Evolutionary conservation across 2,888 invertebrate genomes (phyloP), one percentile per base, ranked within the genome.

Genomic region (Apamea crenata): DNA sequence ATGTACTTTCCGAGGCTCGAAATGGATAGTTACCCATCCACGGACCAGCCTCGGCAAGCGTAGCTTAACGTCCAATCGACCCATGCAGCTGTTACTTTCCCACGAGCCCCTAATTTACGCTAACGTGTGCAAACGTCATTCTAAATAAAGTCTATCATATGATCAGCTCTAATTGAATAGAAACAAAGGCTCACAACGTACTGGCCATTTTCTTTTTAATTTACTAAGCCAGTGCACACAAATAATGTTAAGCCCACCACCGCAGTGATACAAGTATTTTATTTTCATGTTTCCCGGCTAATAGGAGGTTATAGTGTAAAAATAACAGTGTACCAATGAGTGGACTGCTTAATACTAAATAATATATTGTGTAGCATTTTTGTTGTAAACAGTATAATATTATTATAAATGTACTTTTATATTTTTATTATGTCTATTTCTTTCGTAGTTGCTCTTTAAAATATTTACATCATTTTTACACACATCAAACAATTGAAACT

Each of bases 241-340:
- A 81, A 80, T 81, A 85, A 85, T 83, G 74, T 65, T 71, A 74
- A 80, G 63, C 65, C 70, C 73, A 78, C 74, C 67, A 21, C 72
- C n/a, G 66, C 70, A 75, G 65, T 70, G 71, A 70, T 78, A 82
- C 56, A 75, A 81, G 82, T 87, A 87, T 87, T 82, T 85, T 77
- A 47, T 87, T 87, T 82, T 77, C 73, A 79, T 81, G 77, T 82
- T 74, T 63, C n/a, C 36, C 61, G 47, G 74, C 59, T 85, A 80
- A 78, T 68, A 74, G 53, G 56, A 70, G 21, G 47, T 29, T 40
- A 65, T 50, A 87, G 85, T 0, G 40, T 82, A 82, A 65, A 80
- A 76, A 6, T 56, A 63, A 10, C 76, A 78, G 86, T 67, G 5
- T n/a, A 32, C 66, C 74, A 80, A 82, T 65, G 14, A 65, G 16